These are phyloP conservation scores for Sisyra terminalis DNA, from an alignment of 2,888 invertebrate species.

Conservation along the genomic window DNA sequence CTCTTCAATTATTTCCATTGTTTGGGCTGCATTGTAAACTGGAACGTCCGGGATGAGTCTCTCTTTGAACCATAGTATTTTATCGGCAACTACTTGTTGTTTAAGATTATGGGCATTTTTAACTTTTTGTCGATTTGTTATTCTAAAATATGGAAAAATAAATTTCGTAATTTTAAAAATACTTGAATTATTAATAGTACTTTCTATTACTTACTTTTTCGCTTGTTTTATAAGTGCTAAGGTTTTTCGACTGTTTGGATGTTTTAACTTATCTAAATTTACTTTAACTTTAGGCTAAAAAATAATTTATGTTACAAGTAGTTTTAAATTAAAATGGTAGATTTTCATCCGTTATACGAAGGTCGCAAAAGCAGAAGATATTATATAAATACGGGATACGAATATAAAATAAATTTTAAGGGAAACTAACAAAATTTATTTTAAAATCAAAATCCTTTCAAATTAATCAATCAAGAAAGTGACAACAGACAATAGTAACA, in stretches of 20 bases:
- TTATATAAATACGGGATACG: too few species aligned
- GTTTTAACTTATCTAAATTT: conserved; percentile 43
- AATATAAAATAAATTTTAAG: too few species aligned
- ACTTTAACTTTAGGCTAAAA: conserved; percentile 30
- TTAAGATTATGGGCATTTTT: conserved; percentile 52
- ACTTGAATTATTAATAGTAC: conserved; percentile 6
- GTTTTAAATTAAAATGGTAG: background rate
- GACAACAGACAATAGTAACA: too few species aligned
- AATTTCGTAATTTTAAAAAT: conserved; percentile 6
- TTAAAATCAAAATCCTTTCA: too few species aligned
- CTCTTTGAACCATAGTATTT: conserved; percentile 61
- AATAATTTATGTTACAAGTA: conserved; percentile 2
- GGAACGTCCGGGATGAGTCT: conserved; percentile 30
- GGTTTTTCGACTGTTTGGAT: conserved; percentile 77
- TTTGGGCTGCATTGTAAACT: conserved; percentile 38
- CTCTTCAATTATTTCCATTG: conserved; percentile 36
- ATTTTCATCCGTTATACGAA: background rate
- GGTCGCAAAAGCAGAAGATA: background rate
- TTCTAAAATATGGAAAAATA: conserved; percentile 21
- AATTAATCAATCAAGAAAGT: too few species aligned
- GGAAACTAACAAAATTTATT: too few species aligned
- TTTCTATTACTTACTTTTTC: conserved; percentile 31
- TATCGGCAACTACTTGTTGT: conserved; percentile 57
- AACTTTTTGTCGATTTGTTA: conserved; percentile 37
- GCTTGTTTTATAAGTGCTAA: conserved; percentile 52